Evolutionary conservation across 2,888 invertebrate genomes (phyloP).

Genomic region (Archips xylosteana): DNA sequence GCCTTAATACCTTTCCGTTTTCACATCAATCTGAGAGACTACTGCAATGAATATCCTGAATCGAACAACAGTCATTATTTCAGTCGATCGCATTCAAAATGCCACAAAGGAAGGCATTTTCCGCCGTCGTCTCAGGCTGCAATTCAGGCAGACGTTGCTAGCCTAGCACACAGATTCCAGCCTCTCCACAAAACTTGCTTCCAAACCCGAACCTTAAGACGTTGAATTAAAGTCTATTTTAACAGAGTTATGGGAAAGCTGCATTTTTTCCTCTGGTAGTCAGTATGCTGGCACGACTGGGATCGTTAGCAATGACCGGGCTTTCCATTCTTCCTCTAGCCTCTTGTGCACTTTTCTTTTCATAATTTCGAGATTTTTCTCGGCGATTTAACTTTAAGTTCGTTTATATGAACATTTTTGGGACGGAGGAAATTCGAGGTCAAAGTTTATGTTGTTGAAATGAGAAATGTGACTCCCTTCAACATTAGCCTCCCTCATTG

Average conservation of each 20-base stretch:
- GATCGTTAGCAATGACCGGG: constrained; percentile 24
- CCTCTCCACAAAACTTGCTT: background rate
- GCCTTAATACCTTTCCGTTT: constrained; percentile 4
- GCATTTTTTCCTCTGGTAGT: background rate
- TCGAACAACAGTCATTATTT: constrained; percentile 37
- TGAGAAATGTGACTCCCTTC: no score
- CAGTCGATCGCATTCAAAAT: constrained; percentile 21
- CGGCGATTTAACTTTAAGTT: constrained; percentile 10
- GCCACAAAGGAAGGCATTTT: constrained; percentile 37
- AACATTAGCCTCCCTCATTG: no score
- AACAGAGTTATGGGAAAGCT: background rate
- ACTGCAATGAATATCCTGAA: constrained; percentile 32
- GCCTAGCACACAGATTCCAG: constrained; percentile 2
- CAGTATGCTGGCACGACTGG: background rate
- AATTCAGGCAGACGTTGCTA: background rate
- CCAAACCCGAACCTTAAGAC: background rate
- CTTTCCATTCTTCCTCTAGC: constrained; percentile 21
- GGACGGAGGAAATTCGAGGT: no score
- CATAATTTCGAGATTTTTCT: constrained; percentile 25
- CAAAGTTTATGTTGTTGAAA: no score
- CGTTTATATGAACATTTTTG: background rate
- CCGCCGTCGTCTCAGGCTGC: constrained; percentile 11
- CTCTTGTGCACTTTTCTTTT: constrained; percentile 31
- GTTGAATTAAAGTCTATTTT: background rate
- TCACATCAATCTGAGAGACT: constrained; percentile 20